Evolutionary conservation across 1,140 invertebrate species (phyloP).

Genomic region (Hylaeus anthracinus): DNA sequence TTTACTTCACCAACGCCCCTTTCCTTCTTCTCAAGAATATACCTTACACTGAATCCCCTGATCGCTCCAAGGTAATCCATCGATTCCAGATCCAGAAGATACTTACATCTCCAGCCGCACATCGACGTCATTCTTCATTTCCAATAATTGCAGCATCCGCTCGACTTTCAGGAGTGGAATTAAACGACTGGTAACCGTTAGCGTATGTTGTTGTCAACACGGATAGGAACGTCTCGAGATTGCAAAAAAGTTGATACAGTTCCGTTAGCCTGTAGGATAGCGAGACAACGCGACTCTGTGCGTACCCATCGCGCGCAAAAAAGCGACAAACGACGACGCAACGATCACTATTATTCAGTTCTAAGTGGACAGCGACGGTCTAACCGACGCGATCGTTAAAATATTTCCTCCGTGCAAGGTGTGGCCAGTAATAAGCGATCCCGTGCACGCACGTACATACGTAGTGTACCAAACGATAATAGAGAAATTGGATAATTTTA

Average conservation of each 20-base stretch:
- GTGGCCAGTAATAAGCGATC: conserved; percentile 39
- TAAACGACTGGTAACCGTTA: background rate
- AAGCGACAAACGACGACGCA: background rate
- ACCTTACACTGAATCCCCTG: too few species aligned
- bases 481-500: conserved; percentile 57
- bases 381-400: conserved; percentile 17
- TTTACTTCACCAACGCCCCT: too few species aligned
- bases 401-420: conserved; percentile 34
- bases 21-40: too few species aligned
- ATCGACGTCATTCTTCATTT: too few species aligned
- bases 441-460: conserved; percentile 13
- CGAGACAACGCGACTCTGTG: background rate
- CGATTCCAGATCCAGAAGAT: too few species aligned
- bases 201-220: background rate
- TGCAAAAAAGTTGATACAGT: background rate
- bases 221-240: background rate
- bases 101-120: too few species aligned
- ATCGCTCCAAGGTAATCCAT: too few species aligned
- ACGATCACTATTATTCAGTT: conserved; percentile 11
- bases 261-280: background rate
- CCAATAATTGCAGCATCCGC: too few species aligned
- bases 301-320: background rate
- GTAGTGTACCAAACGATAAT: conserved; percentile 19
- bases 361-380: background rate
- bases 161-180: background rate